Percentiles rank a stretch among this genome's conserved stretches.
Conservation (phyloP, 2,888 invertebrate species). For the Drosophila glabriapex region DNA sequence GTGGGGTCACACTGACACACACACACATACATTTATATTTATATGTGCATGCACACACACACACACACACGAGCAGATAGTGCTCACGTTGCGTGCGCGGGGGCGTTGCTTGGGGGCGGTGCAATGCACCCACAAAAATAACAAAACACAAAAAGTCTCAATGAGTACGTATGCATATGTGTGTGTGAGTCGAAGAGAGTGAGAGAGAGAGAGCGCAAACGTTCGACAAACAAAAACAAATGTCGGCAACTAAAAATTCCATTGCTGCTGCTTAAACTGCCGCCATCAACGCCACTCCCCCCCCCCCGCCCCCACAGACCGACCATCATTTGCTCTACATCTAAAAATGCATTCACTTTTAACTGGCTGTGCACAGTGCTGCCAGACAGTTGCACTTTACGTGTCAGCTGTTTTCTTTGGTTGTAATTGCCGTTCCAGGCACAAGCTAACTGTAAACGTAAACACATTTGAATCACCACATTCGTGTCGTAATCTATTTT, state of each 20-base stretch:
- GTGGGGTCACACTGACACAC: constrained; percentile 49
- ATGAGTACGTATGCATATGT: constrained; percentile 48
- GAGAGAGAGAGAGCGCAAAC: constrained; percentile 26
- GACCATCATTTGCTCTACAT: constrained; percentile 4
- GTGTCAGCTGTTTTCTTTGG: constrained; percentile 52
- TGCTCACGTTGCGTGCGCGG: constrained; percentile 50
- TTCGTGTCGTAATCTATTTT: constrained; percentile 21
- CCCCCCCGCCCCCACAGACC: not conserved
- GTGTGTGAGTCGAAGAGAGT: constrained; percentile 17
- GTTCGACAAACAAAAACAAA: constrained; percentile 54
- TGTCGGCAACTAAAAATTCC: constrained; percentile 58
- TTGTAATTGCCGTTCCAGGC: constrained; percentile 26
- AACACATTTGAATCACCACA: constrained; percentile 1
- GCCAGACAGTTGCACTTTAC: constrained; percentile 61
- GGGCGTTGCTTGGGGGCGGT: constrained; percentile 59
- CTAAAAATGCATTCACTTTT: constrained; percentile 66
- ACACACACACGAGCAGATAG: constrained; percentile 12
- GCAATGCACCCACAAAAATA: constrained; percentile 72
- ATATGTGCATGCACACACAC: constrained; percentile 10
- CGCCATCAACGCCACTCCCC: not conserved
- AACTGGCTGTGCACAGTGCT: constrained; percentile 54
- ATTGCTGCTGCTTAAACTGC: constrained; percentile 28
- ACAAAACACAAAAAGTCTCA: constrained; percentile 57
- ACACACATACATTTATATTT: not conserved
- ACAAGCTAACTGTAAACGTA: constrained; percentile 23